Evolutionary conservation across 35 echinoderm and acorn worm species (phyloP).

Genomic region (Holothuria glaberrima): DNA sequence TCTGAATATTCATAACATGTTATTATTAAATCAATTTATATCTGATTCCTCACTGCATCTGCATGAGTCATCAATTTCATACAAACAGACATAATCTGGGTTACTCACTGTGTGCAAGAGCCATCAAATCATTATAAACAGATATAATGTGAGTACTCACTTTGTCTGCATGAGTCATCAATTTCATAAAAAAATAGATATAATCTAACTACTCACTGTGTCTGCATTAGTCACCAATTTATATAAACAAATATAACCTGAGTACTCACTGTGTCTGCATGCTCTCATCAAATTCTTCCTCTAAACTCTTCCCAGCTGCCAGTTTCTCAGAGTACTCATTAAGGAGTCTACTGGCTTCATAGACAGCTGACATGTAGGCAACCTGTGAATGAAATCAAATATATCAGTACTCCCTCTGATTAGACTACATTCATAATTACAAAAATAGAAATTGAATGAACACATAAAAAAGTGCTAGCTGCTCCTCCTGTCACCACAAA

Average conservation of each 20-base stretch:
- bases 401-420: background rate
- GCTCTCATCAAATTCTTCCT: slow-evolving; percentile 84
- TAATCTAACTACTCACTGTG: too few species aligned
- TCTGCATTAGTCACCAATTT: too few species aligned
- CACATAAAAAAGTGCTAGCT: background rate
- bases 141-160: too few species aligned
- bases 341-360: slow-evolving; percentile 81
- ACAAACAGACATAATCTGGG: too few species aligned
- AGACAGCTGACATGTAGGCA: slow-evolving; percentile 76
- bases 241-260: background rate
- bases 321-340: slow-evolving; percentile 84
- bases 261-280: slow-evolving; percentile 78
- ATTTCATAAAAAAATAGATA: background rate
- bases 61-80: background rate
- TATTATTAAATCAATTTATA: too few species aligned
- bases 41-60: slow-evolving; percentile 85
- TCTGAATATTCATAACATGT: too few species aligned
- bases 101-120: too few species aligned
- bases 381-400: slow-evolving; percentile 56
- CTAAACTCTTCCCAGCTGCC: slow-evolving; percentile 58
- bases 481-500: too few species aligned
- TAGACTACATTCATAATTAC: background rate
- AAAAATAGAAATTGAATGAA: background rate
- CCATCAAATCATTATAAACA: too few species aligned
- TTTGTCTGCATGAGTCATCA: too few species aligned